Percentiles rank a stretch among this genome's conserved stretches.
Conservation (phyloP, 1,140 invertebrate genomes). For the Drosophila azteca region DNA sequence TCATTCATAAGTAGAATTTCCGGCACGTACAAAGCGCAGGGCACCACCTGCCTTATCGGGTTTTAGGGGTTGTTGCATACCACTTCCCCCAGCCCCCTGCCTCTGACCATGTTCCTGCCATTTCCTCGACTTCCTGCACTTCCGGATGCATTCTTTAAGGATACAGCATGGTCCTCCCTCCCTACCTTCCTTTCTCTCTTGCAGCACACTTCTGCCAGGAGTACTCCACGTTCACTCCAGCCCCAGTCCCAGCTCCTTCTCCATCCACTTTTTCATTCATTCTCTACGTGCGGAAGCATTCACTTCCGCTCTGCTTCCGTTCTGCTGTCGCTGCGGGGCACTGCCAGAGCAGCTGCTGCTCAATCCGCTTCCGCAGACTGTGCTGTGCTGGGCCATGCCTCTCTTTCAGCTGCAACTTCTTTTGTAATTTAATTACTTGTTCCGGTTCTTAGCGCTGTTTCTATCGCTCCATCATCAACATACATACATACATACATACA, state of each 20-base stretch:
- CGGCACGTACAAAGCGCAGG: conserved; percentile 22
- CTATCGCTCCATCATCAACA: conserved; percentile 55
- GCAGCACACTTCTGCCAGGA: conserved; percentile 47
- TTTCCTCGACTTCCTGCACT: conserved; percentile 40
- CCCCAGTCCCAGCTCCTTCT: no score
- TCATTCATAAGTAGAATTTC: conserved; percentile 49
- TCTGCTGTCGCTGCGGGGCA: conserved; percentile 31
- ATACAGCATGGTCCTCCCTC: neutral
- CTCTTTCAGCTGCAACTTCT: conserved; percentile 50
- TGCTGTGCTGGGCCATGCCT: neutral
- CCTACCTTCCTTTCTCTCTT: neutral
- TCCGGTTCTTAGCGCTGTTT: conserved; percentile 77
- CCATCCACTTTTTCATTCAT: conserved; percentile 20
- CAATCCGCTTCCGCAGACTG: conserved; percentile 51
- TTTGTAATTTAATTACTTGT: conserved; percentile 77
- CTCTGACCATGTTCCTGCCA: neutral
- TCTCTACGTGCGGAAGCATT: conserved; percentile 75
- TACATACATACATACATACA: no score
- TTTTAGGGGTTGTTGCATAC: conserved; percentile 24
- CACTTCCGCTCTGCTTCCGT: conserved; percentile 73
- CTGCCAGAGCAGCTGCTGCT: conserved; percentile 36
- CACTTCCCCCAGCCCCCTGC: neutral
- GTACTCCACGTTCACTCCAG: conserved; percentile 13
- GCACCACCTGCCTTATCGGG: conserved; percentile 42
- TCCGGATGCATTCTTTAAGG: conserved; percentile 28